Evolutionary conservation across 2,113 vertebrate genomes (phyloP).

Genomic region (Gymnobelideus leadbeateri): DNA sequence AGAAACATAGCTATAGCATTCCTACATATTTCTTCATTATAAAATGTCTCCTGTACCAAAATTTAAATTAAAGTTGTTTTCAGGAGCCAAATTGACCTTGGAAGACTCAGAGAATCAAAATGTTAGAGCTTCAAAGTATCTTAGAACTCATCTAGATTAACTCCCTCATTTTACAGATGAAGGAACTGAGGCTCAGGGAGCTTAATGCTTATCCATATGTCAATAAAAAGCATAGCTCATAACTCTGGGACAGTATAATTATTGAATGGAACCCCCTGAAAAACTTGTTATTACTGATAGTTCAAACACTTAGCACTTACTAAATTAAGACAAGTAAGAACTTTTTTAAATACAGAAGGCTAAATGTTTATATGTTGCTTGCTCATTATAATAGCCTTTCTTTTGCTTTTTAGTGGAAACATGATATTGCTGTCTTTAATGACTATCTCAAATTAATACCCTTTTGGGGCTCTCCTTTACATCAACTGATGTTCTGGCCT

Average conservation of each 20-base stretch:
- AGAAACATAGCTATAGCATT: background rate
- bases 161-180: background rate
- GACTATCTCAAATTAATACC: background rate
- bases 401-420: background rate
- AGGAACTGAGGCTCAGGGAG: background rate
- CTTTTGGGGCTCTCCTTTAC: background rate
- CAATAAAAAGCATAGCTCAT: conserved; percentile 22
- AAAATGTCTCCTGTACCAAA: conserved; percentile 29
- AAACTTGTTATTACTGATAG: conserved; percentile 27
- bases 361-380: background rate
- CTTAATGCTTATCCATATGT: background rate
- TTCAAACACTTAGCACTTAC: conserved; percentile 48
- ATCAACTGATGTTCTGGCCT: background rate
- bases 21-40: conserved; percentile 29
- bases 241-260: background rate
- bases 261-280: conserved; percentile 46
- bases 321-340: conserved; percentile 31
- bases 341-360: background rate
- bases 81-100: conserved; percentile 11
- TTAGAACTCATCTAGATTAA: background rate
- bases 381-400: background rate
- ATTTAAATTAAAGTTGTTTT: conserved; percentile 37
- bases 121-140: background rate
- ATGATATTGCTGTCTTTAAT: background rate
- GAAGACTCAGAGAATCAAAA: background rate